Evolutionary conservation across 2,888 invertebrate species (phyloP), one percentile per base, ranked within the genome.

Genomic region (Allacma fusca): DNA sequence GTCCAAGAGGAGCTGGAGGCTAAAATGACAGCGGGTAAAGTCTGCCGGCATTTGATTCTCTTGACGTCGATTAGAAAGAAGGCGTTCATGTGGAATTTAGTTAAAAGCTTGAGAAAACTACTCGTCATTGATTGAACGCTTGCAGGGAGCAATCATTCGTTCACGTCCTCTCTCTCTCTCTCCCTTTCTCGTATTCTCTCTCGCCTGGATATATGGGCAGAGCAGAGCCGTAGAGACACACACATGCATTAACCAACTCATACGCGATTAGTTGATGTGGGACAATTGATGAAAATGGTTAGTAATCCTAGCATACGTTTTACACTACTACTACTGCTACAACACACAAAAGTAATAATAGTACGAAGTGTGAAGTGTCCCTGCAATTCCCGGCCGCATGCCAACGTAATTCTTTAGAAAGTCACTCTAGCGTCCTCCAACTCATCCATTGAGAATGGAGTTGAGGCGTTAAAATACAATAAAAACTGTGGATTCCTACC

Each of bases 41-140:
- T 67, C 67, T 67, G 67, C 67, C 67, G 67, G 67, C 67, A 67
- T 67, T 13, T 67, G 67, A 67, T 67, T 67, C 67, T 67, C 19
- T 19, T 19, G 4, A 13, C 13, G 40, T 40, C 7, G 40, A 59
- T 13, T 65, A 65, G 64, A 75, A 57, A 78, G 73, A 75, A 78
- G 78, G 80, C 80, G 76, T 80, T 76, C 79, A 77, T 71, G 77
- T 77, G 79, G 79, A 79, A 79, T 79, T 77, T 72, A 79, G 77
- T 79, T 79, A 79, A 79, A 79, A 79, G 79, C 79, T 77, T 79
- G 79, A 79, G 79, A 76, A 76, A 79, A 76, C 78, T 75, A 78
- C 78, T 78, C 78, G 78, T 78, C 78, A 78, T 78, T 78, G 78
- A 78, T 78, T 78, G 78, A 78, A 67, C 75, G 59, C 13, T 40